Evolutionary conservation across 2,797 vertebrate species (phyloP), one percentile per base, ranked within the genome.

Genomic region (Rhabdomys pumilio): DNA sequence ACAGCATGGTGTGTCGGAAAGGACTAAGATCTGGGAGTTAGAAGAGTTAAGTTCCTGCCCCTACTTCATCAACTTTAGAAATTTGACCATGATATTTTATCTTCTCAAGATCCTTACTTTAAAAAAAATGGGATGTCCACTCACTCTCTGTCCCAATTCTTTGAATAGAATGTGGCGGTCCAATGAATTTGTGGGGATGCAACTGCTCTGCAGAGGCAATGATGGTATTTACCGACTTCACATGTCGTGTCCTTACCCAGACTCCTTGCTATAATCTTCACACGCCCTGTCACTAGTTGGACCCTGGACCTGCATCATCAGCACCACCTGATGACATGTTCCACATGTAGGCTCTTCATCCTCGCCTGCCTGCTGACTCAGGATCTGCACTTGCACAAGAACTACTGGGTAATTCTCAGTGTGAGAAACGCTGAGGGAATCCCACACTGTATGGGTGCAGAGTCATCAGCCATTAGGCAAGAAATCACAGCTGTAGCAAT

Each of bases 31-130:
- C 84, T 53, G 29, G 65, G 53, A 81, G 91, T 93, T 67, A 90
- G 73, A 91, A 92, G 83, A 95, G 19, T 94, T 94, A 61, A 96
- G 72, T 91, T 88, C 65, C 80, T 93, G 63, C 29, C 50, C 96
- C 80, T 96, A 57, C 26, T 41, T 44, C n/a, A 76, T 72, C 93
- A 73, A 34, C 57, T 77, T 26, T 50, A 22, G 89, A 89, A 73
- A 29, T 89, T 73, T 91, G 87, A n/a, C 26, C 34, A 94, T 87
- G 80, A 72, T 38, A 73, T 82, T 87, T 95, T 26, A 96, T 41
- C 15, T 91, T 31, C 63, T 20, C 88, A 75, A 93, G 92, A 53
- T 94, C 19, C 63, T 91, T 91, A 67, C 69, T 72, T 95, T 92
- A 89, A 89, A 89, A 38, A 89, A 92, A 87, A n/a, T 93, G 69